phyloP scores from a whole-genome alignment of 2,113 vertebrate genomes.

The Lepus americanus region DNA sequence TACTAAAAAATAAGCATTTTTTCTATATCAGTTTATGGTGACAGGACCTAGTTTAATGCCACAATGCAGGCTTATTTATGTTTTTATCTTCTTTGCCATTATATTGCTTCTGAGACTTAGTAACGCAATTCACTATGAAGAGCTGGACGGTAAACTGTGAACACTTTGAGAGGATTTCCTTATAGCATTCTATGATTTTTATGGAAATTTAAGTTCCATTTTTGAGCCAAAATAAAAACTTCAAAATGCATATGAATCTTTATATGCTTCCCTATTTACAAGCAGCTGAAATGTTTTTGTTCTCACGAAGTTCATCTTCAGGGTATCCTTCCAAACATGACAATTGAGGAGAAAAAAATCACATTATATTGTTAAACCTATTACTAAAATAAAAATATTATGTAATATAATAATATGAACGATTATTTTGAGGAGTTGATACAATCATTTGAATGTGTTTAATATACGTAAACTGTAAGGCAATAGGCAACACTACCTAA shows the following conservation, averaged over 20 bases:
- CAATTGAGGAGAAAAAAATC: conserved; percentile 49
- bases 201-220: conserved; percentile 64
- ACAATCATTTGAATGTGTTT: conserved; percentile 47
- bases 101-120: conserved; percentile 76
- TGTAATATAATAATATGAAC: conserved; percentile 49
- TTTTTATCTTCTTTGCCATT: conserved; percentile 80
- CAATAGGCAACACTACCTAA: neutral
- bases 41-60: conserved; percentile 85
- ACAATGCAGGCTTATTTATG: conserved; percentile 76
- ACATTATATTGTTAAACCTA: neutral
- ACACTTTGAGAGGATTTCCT: conserved; percentile 57
- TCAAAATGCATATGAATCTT: conserved; percentile 5
- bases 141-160: neutral
- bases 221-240: conserved; percentile 53
- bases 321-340: neutral
- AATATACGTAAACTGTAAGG: neutral
- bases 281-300: conserved; percentile 47
- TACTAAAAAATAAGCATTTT: conserved; percentile 85
- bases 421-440: conserved; percentile 34
- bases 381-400: conserved; percentile 28
- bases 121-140: conserved; percentile 78
- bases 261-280: conserved; percentile 27
- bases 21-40: conserved; percentile 82
- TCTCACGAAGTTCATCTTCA: conserved; percentile 26
- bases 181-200: conserved; percentile 36